Conservation (phyloP, 2,888 invertebrate species). For the Metopia argyrocephala region DNA sequence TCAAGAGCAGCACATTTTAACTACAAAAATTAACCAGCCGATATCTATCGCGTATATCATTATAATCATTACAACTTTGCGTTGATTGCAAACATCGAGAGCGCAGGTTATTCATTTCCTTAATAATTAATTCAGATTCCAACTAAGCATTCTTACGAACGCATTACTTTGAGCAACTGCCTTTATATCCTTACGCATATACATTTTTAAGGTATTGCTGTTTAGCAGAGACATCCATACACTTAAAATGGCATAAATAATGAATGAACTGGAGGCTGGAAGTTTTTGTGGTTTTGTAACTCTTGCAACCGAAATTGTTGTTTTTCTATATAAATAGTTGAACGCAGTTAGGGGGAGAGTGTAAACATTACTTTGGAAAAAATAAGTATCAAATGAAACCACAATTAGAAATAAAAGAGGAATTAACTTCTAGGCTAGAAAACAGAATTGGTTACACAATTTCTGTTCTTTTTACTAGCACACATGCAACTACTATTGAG, state of each 20-base stretch:
- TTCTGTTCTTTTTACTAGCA: neutral
- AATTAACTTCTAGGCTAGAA: conserved; percentile 17
- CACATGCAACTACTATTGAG: conserved; percentile 1
- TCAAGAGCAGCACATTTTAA: too few relatives aligned
- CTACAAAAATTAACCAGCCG: too few relatives aligned
- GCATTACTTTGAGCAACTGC: neutral
- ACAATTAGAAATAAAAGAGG: too few relatives aligned
- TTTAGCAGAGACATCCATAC: conserved; percentile 1
- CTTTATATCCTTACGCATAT: neutral
- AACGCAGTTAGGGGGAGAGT: neutral
- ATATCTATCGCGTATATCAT: too few relatives aligned
- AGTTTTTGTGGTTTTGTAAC: conserved; percentile 35
- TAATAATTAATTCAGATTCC: neutral
- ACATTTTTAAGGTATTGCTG: neutral
- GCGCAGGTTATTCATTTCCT: neutral
- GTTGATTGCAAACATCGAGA: too few relatives aligned
- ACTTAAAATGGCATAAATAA: conserved; percentile 34
- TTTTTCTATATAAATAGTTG: neutral
- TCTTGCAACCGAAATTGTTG: conserved; percentile 16
- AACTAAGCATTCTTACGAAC: neutral
- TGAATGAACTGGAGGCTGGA: conserved; percentile 17
- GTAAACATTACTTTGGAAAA: conserved; percentile 10
- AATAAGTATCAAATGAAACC: conserved; percentile 38
- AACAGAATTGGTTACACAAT: conserved; percentile 8
- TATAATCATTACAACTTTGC: too few relatives aligned